Evolutionary conservation across 2,113 vertebrate genomes (phyloP).

Genomic region (Eublepharis macularius): DNA sequence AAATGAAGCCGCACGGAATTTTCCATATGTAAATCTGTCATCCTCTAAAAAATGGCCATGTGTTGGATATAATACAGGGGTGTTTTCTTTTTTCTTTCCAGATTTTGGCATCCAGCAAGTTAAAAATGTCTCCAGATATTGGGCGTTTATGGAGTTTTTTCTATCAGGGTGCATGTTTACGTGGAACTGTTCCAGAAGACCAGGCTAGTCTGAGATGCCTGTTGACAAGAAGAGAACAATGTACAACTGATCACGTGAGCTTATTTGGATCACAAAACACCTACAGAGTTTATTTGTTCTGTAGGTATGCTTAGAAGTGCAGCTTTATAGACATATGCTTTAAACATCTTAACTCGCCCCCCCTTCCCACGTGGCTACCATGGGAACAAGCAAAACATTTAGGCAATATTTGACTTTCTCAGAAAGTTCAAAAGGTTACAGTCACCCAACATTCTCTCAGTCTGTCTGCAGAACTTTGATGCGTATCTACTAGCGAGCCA

Average conservation of each 20-base stretch:
- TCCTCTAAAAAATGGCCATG: conserved; percentile 13
- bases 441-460: conserved; percentile 42
- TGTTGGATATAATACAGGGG: conserved; percentile 8
- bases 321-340: conserved; percentile 28
- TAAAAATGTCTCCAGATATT: conserved; percentile 64
- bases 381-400: conserved; percentile 54
- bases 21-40: conserved; percentile 42
- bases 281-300: conserved; percentile 63
- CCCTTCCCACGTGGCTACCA: conserved; percentile 51
- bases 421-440: conserved; percentile 64
- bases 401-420: conserved; percentile 52
- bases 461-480: conserved; percentile 22
- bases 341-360: conserved; percentile 40
- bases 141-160: conserved; percentile 63
- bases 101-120: conserved; percentile 49
- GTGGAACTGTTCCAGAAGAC: conserved; percentile 68
- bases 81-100: conserved; percentile 23
- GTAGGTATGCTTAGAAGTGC: conserved; percentile 28
- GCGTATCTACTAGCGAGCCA: neutral
- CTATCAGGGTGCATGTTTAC: conserved; percentile 68
- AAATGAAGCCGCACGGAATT: conserved; percentile 53
- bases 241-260: conserved; percentile 59
- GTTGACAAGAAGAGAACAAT: conserved; percentile 70
- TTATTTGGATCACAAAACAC: conserved; percentile 63
- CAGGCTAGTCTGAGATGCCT: conserved; percentile 60